phyloP scores from a whole-genome alignment of 1,140 invertebrate species.

The Saccostrea glomerata region DNA sequence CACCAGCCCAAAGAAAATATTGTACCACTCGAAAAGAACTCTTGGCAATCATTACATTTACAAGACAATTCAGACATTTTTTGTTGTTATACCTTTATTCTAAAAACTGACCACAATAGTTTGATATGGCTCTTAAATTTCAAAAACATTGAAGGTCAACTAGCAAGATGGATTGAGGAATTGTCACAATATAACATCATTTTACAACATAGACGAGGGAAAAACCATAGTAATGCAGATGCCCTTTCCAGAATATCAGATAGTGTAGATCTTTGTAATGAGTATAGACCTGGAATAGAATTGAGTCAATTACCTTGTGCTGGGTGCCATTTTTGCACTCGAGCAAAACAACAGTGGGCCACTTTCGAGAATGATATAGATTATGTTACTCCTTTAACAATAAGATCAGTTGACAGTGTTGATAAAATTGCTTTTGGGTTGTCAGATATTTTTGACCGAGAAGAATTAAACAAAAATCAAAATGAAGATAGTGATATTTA shows the following conservation, averaged over 20 bases:
- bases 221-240: conserved; percentile 64
- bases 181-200: conserved; percentile 59
- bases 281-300: too few species aligned
- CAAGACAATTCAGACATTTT: too few species aligned
- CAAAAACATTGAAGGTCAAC: conserved; percentile 53
- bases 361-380: conserved; percentile 53
- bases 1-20: conserved; percentile 54
- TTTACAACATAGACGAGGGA: conserved; percentile 56
- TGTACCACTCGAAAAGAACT: conserved; percentile 61
- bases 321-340: conserved; percentile 48
- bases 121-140: conserved; percentile 51
- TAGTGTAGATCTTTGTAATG: not conserved
- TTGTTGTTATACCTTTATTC: conserved; percentile 52
- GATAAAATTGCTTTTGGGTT: not conserved
- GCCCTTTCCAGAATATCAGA: conserved; percentile 47
- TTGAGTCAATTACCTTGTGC: too few species aligned
- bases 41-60: conserved; percentile 29
- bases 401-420: not conserved
- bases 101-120: conserved; percentile 59
- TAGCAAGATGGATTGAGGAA: conserved; percentile 66
- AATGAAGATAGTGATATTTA: conserved; percentile 17
- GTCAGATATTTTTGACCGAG: not conserved
- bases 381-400: conserved; percentile 46
- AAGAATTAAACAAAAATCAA: not conserved
- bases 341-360: conserved; percentile 44